A percentile compares a stretch with the other conserved stretches of the same genome.
phyloP scores from a whole-genome alignment of 2,888 invertebrate genomes.

The Phorcus lineatus region DNA sequence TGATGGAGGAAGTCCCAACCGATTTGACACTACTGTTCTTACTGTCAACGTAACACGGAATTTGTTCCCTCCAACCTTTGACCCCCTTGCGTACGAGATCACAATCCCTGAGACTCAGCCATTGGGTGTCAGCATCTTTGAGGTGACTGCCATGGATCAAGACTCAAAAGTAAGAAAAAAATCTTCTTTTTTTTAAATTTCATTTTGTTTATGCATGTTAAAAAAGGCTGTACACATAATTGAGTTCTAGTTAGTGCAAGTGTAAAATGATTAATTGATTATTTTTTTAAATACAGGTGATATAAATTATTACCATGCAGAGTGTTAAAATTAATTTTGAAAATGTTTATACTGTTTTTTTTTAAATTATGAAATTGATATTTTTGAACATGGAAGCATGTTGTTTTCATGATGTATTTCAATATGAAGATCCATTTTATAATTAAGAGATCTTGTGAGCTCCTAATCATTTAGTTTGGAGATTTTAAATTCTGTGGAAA shows the following conservation, averaged over 20 bases:
- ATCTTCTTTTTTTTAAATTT: no score
- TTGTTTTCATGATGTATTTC: no score
- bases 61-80: slow-evolving; percentile 59
- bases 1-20: slow-evolving; percentile 37
- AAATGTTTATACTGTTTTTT: no score
- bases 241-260: not conserved
- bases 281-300: no score
- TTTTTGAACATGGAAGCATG: no score
- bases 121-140: slow-evolving; percentile 42
- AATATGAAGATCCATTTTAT: no score
- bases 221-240: not conserved
- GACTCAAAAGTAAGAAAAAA: slow-evolving; percentile 42
- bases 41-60: slow-evolving; percentile 54
- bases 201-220: no score
- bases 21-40: slow-evolving; percentile 36
- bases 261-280: not conserved
- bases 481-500: not conserved
- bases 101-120: slow-evolving; percentile 46
- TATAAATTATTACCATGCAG: not conserved
- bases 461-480: not conserved
- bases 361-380: no score
- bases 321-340: not conserved
- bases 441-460: no score
- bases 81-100: slow-evolving; percentile 48
- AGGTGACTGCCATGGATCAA: slow-evolving; percentile 49